Evolutionary conservation across 2,888 invertebrate genomes (phyloP).

Genomic region (Leptopilina myrica): DNA sequence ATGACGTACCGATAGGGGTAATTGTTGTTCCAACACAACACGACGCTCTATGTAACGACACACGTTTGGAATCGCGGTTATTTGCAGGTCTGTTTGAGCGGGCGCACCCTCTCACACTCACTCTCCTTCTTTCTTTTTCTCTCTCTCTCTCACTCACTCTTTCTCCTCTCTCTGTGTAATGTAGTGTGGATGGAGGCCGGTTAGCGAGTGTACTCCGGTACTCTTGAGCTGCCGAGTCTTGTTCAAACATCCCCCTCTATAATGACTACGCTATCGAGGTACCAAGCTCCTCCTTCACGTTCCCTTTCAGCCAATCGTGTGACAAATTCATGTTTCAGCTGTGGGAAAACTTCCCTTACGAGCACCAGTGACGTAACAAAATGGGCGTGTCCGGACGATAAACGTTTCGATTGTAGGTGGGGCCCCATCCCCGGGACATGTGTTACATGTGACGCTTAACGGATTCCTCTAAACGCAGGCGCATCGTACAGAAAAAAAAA

Average conservation of each 20-base stretch:
- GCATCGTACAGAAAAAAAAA: slow-evolving; percentile 31
- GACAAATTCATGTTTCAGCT: neutral
- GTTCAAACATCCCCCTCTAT: slow-evolving; percentile 71
- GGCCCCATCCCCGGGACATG: slow-evolving; percentile 35
- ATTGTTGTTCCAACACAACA: slow-evolving; percentile 65
- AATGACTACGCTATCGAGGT: slow-evolving; percentile 45
- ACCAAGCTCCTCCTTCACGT: slow-evolving; percentile 41
- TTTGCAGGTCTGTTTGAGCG: slow-evolving; percentile 61
- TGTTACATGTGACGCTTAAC: slow-evolving; percentile 43
- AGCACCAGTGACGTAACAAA: slow-evolving; percentile 11
- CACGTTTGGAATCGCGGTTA: slow-evolving; percentile 55
- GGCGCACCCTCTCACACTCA: slow-evolving; percentile 53
- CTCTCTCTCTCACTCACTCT: no score
- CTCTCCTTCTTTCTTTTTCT: neutral
- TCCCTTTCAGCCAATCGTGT: slow-evolving; percentile 22
- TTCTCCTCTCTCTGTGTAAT: slow-evolving; percentile 52
- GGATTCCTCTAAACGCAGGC: slow-evolving; percentile 46
- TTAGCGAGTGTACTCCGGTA: slow-evolving; percentile 75
- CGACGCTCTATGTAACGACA: slow-evolving; percentile 57
- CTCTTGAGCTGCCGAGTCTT: slow-evolving; percentile 73
- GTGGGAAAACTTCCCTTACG: slow-evolving; percentile 22
- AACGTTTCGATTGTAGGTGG: neutral
- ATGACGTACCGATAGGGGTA: slow-evolving; percentile 61
- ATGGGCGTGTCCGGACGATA: neutral
- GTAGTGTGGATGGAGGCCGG: slow-evolving; percentile 74